Base-by-base conservation (phyloP, 1,140 invertebrate genomes). In the Holotrichia oblita region DNA sequence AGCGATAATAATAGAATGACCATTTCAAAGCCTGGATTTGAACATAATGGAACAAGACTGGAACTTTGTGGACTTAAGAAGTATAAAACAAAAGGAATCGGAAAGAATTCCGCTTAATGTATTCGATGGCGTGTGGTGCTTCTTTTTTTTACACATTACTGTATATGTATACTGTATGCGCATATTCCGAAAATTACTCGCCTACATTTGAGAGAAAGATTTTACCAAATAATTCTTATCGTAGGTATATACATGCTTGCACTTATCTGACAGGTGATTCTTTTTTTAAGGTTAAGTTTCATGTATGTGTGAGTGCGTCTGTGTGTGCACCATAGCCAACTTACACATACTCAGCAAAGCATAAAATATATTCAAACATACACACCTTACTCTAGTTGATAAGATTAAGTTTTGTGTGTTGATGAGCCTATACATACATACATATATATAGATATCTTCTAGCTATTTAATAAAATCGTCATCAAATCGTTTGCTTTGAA, bases 251-350 rank as follows among this genome's bases (percentile, higher is more conserved):
- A 55, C 14, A 55, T 17, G 17, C 14, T 55, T 55, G 48, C 48
- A 55, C 48, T 55, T 55, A 55, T 55, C 48, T 55, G 48, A 55
- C 48, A 55, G 48, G 48, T 55, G 48, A 55, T 17, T 55, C 48
- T n/a, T 55, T 55, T 48, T 55, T 55, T 55, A 55, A 55, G 48
- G 48, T 55, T 55, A 55, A 55, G 48, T n/a, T 55, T 55, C 48
- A n/a, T 55, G 48, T 55, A 17, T 55, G 48, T n/a, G 48, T 55
- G 14, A 55, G 48, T 34, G 27, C 27, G 27, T 34, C 27, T 34
- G 27, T 34, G 27, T 34, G 27, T 34, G 27, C 27, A 34, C 27
- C 27, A 34, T 34, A 34, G 27, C 27, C 27, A 4, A 34, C 27
- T 34, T 34, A 55, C 14, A 55, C 12, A 55, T 55, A 48, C 27